A percentile compares a stretch with the other conserved stretches of the same genome.
Conservation (phyloP, 2,113 vertebrate genomes). For the Corythoichthys intestinalis region DNA sequence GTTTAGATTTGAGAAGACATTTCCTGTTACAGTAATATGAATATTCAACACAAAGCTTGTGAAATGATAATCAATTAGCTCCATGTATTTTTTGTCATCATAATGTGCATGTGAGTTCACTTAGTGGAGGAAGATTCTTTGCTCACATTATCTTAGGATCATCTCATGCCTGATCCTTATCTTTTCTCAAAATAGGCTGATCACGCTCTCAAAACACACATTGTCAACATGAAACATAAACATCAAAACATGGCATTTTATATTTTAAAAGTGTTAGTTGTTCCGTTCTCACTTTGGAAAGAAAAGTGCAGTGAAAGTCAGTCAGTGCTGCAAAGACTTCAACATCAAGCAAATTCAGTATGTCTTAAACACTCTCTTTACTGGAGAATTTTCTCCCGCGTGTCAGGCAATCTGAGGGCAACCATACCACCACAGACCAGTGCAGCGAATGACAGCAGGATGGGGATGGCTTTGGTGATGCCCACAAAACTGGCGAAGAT, state of each 20-base stretch:
- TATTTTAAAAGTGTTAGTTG: constrained; percentile 17
- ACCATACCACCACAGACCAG: constrained; percentile 86
- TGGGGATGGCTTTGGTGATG: constrained; percentile 86
- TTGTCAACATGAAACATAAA: constrained; percentile 6
- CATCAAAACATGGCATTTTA: constrained; percentile 10
- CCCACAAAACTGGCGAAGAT: constrained; percentile 92
- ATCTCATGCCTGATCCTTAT: neutral
- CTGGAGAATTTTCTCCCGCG: constrained; percentile 91
- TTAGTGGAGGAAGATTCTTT: neutral
- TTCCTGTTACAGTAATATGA: neutral
- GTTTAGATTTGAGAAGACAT: neutral
- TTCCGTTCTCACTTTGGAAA: constrained; percentile 4
- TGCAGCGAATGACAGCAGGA: constrained; percentile 85
- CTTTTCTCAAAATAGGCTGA: neutral
- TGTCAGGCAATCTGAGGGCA: constrained; percentile 88
- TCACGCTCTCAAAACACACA: neutral
- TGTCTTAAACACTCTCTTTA: constrained; percentile 49
- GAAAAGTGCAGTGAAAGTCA: constrained; percentile 16
- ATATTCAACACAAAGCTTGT: neutral
- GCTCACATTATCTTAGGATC: neutral
- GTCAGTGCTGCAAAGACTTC: constrained; percentile 21
- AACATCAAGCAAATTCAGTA: neutral
- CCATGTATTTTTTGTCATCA: neutral
- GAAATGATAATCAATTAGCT: neutral
- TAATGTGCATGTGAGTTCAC: neutral